These are phyloP conservation scores for Plumapathes pennacea DNA, from an alignment of 92 coral and sea anemone species.

Conservation along the genomic window DNA sequence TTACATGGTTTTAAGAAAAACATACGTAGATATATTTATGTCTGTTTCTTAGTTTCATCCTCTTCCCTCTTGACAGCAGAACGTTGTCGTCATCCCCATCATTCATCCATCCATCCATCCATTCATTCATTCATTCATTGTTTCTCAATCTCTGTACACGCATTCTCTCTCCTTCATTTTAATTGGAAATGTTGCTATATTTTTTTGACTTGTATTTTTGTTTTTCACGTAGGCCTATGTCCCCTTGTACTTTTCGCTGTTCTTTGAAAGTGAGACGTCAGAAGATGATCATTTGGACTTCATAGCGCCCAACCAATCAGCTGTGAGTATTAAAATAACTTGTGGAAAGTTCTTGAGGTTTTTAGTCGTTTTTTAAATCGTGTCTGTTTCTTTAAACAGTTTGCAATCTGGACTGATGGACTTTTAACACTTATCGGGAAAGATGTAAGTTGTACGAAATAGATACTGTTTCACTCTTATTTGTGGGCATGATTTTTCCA, in stretches of 20 bases:
- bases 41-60: no score
- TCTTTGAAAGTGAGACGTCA: constrained; percentile 64
- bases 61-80: no score
- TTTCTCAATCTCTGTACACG: constrained; percentile 5
- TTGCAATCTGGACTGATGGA: constrained; percentile 92
- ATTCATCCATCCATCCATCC: no score
- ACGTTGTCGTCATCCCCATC: no score
- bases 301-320: constrained; percentile 65
- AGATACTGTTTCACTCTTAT: no score
- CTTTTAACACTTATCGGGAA: constrained; percentile 75
- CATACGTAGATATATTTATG: no score
- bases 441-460: constrained; percentile 73
- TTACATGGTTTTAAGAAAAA: no score
- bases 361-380: not conserved
- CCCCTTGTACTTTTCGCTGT: constrained; percentile 70
- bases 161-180: not conserved
- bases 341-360: not conserved
- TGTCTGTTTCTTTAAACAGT: constrained; percentile 44
- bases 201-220: not conserved
- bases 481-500: no score
- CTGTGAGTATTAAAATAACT: constrained; percentile 36
- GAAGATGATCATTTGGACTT: constrained; percentile 77
- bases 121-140: no score
- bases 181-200: not conserved
- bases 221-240: constrained; percentile 39